Evolutionary conservation across 2,888 invertebrate species (phyloP), one percentile per base, ranked within the genome.

Genomic region (Aricia artaxerxes): DNA sequence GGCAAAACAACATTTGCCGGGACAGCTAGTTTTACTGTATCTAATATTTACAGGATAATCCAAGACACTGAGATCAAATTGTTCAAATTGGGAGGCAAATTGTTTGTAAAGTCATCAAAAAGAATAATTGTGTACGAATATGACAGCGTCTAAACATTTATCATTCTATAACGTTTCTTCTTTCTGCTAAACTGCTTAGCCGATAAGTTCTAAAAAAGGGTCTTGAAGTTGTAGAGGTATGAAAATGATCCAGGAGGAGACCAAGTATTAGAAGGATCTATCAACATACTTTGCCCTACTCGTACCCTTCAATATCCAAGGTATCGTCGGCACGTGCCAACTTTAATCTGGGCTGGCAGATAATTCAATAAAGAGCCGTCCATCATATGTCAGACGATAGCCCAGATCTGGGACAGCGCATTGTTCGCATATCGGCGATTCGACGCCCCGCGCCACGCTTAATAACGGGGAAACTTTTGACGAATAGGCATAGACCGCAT

Each of bases 281-380:
- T 31, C 24, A 9, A 64, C 31, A 64, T 13, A 38, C 69, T 13
- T 64, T 31, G 35, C 69, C 69, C 69, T 69, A 11, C 13, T 69
- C 31, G 13, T 69, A 69, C 69, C 69, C 35, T 69, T 69, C 69
- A 69, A 69, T 13, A 69, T 69, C 35, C 35, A 69, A 69, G 69
- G 69, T 69, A 69, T 69, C 13, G 57, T 44, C 24, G 53, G 53
- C 53, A 75, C 49, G 75, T 24, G 75, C 75, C 76, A 53, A 49
- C 69, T 69, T 49, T 57, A 76, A 57, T 53, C 53, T 35, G 53
- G 53, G 31, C 76, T 76, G 31, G 53, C 16, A 76, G 76, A 76
- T 76, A 76, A 53, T 53, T 76, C 38, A 76, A 76, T 76, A 76
- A 75, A 53, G 76, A 35, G 76, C 49, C 53, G 57, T 76, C 76